Base-by-base conservation (phyloP, 1,140 invertebrate species). In the Sarcophaga peregrina region DNA sequence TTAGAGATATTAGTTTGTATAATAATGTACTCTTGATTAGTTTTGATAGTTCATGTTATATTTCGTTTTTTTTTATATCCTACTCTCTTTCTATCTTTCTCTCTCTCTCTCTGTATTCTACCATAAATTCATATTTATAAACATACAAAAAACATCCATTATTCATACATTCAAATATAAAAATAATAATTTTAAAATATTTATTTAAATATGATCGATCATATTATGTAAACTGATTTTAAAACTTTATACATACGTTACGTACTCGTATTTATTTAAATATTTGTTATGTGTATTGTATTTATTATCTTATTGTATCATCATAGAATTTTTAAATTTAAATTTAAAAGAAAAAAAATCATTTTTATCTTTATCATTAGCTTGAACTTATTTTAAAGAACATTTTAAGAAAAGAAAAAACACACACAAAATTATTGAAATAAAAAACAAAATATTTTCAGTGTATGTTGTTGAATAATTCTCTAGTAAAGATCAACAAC, bases 1-100 rank as follows among this genome's bases (percentile, higher is more conserved):
- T 72, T 81, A 81, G 80, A 81, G 80, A 81, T 81, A 81, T 81
- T 72, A 81, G 80, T 81, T 81, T 81, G 80, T 81, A 81, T 68
- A 46, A 81, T 76, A 46, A 81, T 68, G 62, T 68, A 68, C 3
- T n/a, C n/a, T 68, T 68, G 13, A 52, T 10, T 10, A 52, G 17
- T 68, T 68, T 17, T 8, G 4, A 68, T 68, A 68, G 17, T 68
- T 68, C 20, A 6, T 58, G 54, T 58, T 58, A n/a, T 7, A 58
- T 58, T 58, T n/a, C n/a, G n/a, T n/a, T n/a, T n/a, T n/a, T n/a
- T 58, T 58, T 11, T 58, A 6, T 58, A n/a, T 58, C 58, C 3
- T 62, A n/a, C n/a, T n/a, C n/a, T n/a, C n/a, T n/a, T n/a, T n/a
- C n/a, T n/a, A n/a, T 37, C 25, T 37, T 4, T 37, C 25, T 37